Evolutionary conservation across 2,113 vertebrate genomes (phyloP), one percentile per base, ranked within the genome.

Genomic region (Leptosomus discolor): DNA sequence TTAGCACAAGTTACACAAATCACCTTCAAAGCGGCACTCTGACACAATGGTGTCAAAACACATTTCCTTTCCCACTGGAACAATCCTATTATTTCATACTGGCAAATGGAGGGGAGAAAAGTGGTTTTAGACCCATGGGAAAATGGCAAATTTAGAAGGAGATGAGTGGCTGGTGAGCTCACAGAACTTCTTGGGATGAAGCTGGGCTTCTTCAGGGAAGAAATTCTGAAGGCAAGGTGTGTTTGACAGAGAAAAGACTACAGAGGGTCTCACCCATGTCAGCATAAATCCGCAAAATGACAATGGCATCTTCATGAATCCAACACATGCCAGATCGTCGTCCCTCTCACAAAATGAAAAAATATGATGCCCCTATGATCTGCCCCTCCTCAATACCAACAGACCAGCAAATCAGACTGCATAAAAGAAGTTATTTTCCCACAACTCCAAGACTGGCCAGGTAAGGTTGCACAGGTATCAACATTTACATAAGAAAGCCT

Each of bases 31-130:
- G 94, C 77, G 83, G n/a, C 65, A 91, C 67, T 86, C 78, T 88
- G 85, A 95, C 87, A 95, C 91, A 94, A 78, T 45, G 85, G 83
- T 96, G 94, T 96, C 90, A 94, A 91, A 97, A 95, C 61, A 81
- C 68, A 78, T 90, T 92, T 96, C 65, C 88, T 58, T 86, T 92
- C 91, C 88, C 86, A 71, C 81, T 79, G 73, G 69, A 90, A 92
- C 80, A 92, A 91, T 78, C 57, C 50, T 80, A 46, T 94, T 80
- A 92, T 68, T 94, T 85, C 68, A 41, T 37, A 73, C 36, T 20
- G 60, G 63, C 56, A 86, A 95, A 85, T 0, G 0, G 46, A 76
- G 65, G 43, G 60, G 39, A 88, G 87, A 92, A 95, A 90, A 77
- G 84, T 0, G 0, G 30, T 57, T 89, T 81, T 57, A 85, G 91